Base-by-base conservation (phyloP, 2,113 vertebrate species). In the Aspiorhynchus laticeps region DNA sequence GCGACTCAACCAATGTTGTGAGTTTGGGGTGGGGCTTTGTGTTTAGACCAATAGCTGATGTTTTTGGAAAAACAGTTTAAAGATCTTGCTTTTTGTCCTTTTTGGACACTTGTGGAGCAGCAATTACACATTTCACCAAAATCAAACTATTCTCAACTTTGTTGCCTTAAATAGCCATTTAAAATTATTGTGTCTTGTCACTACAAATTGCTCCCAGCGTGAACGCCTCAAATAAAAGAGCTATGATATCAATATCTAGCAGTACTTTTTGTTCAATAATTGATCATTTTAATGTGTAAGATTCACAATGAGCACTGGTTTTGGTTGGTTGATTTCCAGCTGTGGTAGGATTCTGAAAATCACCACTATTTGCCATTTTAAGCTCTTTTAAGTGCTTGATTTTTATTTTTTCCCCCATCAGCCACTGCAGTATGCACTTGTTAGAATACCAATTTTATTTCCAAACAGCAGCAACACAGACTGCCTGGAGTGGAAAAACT, bases 401-500 rank as follows among this genome's bases (percentile, higher is more conserved):
- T 51, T 69, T 46, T 33, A 8, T 14, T 46, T 33, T 24, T 5
- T 2, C 46, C 7, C 46, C n/a, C 63, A 5, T 71, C 7, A 83
- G 28, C 63, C 43, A 51, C 63, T n/a, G 28, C 26, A 48, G 65
- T n/a, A 14, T 46, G 43, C 81, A 71, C 41, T 83, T 83, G 26
- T 83, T 51, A 24, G 41, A 83, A 69, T 71, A 83, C 33, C 28
- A 71, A 31, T 48, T 71, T 67, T 67, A 82, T 51, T 65, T 69
- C 65, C 43, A 46, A 83, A 71, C 81, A 48, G 38, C 80, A 67
- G 41, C 61, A 31, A 67, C 41, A 65, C 17, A 67, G 61, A 26
- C n/a, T 67, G 80, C 80, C 61, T 67, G n/a, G n/a, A 82, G 61
- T 31, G 80, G 41, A 38, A 82, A 82, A 82, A 80, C 56, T 63